Percentiles rank a stretch among this genome's conserved stretches.
phyloP scores from a whole-genome alignment of 2,797 vertebrate species.

The Yasuhikotakia modesta region DNA sequence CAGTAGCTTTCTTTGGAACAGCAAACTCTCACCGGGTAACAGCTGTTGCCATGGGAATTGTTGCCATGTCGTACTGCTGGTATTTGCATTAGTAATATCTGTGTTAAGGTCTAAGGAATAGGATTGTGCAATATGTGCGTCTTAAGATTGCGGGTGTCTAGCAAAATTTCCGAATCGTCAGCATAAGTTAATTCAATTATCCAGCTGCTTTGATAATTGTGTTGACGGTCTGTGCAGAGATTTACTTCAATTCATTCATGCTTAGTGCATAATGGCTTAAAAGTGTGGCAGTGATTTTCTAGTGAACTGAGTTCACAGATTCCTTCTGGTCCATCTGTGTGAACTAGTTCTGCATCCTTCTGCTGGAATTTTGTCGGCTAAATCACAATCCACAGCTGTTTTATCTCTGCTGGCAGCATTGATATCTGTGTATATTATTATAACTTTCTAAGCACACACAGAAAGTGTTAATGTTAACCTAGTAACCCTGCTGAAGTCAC shows the following conservation, averaged over 20 bases:
- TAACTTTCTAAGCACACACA: constrained; percentile 31
- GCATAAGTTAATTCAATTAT: background rate
- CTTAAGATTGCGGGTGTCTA: constrained; percentile 57
- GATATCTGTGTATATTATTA: background rate
- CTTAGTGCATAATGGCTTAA: constrained; percentile 14
- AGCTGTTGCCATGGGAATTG: constrained; percentile 32
- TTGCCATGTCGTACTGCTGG: constrained; percentile 8
- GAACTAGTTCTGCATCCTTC: background rate
- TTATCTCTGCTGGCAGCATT: constrained; percentile 15
- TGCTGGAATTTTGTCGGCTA: background rate
- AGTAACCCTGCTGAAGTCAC: constrained; percentile 2
- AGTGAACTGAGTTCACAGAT: background rate
- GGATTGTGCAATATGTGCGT: constrained; percentile 27
- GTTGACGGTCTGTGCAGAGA: background rate
- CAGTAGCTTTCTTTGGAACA: constrained; percentile 43
- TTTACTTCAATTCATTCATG: background rate
- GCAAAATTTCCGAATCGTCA: background rate
- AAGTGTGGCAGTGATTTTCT: constrained; percentile 44
- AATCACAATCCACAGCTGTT: background rate
- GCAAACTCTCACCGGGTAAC: background rate
- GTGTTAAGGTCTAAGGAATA: constrained; percentile 11
- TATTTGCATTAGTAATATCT: constrained; percentile 2
- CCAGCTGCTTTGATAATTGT: background rate
- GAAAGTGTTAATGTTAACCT: background rate
- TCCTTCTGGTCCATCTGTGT: background rate